Percentiles rank a stretch among this genome's conserved stretches.
Evolutionary conservation across 2,888 invertebrate genomes (phyloP).

Genomic region (Dascillus cervinus): DNA sequence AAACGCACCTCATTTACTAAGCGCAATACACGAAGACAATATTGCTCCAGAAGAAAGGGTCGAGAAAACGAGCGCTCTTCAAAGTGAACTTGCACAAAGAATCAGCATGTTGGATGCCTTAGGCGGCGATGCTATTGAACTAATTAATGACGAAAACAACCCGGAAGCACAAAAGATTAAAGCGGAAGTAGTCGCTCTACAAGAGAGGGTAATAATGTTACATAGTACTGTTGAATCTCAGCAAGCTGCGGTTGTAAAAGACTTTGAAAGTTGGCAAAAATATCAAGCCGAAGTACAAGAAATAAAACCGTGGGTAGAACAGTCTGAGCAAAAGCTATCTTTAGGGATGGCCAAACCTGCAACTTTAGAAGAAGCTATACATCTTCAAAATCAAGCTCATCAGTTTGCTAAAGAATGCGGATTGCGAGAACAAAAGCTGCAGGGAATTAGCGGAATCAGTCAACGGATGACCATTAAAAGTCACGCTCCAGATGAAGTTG

Average conservation of each 20-base stretch:
- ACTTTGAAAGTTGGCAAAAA: conserved; percentile 76
- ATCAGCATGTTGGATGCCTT: conserved; percentile 63
- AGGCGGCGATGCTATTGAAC: conserved; percentile 62
- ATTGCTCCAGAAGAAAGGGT: conserved; percentile 81
- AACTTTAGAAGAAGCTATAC: conserved; percentile 72
- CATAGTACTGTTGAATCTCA: conserved; percentile 71
- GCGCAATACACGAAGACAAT: conserved; percentile 65
- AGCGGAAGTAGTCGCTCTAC: conserved; percentile 65
- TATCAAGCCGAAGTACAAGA: conserved; percentile 73
- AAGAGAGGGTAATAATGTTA: conserved; percentile 68
- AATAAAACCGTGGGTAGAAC: conserved; percentile 82
- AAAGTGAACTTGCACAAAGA: conserved; percentile 69
- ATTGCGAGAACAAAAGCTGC: conserved; percentile 64
- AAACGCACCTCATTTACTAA: conserved; percentile 66
- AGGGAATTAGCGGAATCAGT: conserved; percentile 64
- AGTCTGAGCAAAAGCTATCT: conserved; percentile 74
- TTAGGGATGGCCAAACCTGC: conserved; percentile 66
- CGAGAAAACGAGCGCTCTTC: conserved; percentile 64
- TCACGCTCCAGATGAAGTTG: conserved; percentile 75
- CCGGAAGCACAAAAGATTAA: conserved; percentile 68
- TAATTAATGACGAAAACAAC: conserved; percentile 58
- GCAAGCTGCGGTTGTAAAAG: conserved; percentile 65
- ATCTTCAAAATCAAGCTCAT: conserved; percentile 63
- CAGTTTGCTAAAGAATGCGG: conserved; percentile 72
- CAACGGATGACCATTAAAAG: conserved; percentile 69